Conservation (phyloP, 2,888 invertebrate species). For the Drosophila koepferae region DNA sequence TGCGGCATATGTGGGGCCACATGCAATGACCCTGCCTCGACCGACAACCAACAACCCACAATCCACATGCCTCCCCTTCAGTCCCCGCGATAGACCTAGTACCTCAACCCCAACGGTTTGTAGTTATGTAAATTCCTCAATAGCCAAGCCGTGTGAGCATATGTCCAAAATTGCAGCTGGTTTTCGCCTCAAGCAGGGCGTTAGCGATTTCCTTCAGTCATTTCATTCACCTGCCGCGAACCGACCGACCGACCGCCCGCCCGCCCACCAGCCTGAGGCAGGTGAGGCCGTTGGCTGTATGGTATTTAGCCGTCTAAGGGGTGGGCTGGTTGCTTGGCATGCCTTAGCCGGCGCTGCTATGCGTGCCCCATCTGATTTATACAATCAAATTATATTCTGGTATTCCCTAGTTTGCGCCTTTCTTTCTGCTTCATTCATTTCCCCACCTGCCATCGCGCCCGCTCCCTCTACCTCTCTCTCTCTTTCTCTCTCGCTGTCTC, state of each 20-base stretch:
- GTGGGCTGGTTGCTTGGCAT: slow-evolving; percentile 3
- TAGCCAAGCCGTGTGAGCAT: slow-evolving; percentile 6
- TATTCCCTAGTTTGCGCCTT: slow-evolving; percentile 42
- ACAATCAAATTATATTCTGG: slow-evolving; percentile 73
- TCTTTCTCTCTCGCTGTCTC: background rate
- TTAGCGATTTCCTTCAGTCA: slow-evolving; percentile 17
- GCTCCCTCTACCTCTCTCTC: background rate
- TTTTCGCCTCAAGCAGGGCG: slow-evolving; percentile 26
- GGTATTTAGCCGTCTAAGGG: background rate
- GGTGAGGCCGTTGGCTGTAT: background rate
- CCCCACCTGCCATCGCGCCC: slow-evolving; percentile 7
- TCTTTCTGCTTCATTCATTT: slow-evolving; percentile 10
- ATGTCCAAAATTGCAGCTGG: slow-evolving; percentile 30
- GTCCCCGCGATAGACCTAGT: too few species aligned
- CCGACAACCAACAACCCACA: background rate
- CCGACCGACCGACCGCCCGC: too few species aligned
- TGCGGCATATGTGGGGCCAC: slow-evolving; percentile 9
- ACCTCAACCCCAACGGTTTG: background rate
- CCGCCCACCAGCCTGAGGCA: background rate
- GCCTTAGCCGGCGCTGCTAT: slow-evolving; percentile 49
- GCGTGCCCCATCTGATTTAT: slow-evolving; percentile 70
- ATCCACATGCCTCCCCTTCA: too few species aligned
- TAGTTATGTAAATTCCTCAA: slow-evolving; percentile 49
- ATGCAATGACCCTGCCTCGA: background rate
- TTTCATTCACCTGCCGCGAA: background rate